Conservation (phyloP, 2,888 invertebrate species). For the Mythimna pallens region DNA sequence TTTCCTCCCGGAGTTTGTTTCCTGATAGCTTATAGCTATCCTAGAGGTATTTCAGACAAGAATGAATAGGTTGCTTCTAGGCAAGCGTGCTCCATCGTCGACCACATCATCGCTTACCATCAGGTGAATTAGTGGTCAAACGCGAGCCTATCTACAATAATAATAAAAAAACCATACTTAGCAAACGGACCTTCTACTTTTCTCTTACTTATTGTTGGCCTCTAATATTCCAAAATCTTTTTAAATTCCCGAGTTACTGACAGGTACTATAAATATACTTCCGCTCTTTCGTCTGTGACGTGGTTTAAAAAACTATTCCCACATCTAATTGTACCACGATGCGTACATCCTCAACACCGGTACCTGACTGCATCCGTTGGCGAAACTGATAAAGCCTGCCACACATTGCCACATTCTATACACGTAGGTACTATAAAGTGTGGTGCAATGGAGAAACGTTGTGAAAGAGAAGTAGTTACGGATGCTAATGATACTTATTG, state of each 20-base stretch:
- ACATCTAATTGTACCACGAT: conserved; percentile 43
- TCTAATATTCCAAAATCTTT: conserved; percentile 3
- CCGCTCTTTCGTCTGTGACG: conserved; percentile 17
- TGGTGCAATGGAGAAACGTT: conserved; percentile 63
- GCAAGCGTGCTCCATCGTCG: too few relatives aligned
- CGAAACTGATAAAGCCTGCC: conserved; percentile 72
- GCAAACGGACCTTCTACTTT: too few relatives aligned
- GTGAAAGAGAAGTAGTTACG: conserved; percentile 46
- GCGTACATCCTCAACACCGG: conserved; percentile 59
- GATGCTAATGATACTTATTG: conserved; percentile 47
- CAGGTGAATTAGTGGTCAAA: too few relatives aligned
- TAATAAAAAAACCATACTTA: too few relatives aligned
- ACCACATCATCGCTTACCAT: too few relatives aligned
- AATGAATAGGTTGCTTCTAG: too few relatives aligned
- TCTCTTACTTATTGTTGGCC: not conserved
- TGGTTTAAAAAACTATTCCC: conserved; percentile 34
- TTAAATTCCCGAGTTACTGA: not conserved
- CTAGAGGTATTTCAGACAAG: too few relatives aligned
- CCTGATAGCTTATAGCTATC: too few relatives aligned
- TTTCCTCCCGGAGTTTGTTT: too few relatives aligned
- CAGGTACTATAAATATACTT: conserved; percentile 27
- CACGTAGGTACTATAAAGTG: conserved; percentile 62
- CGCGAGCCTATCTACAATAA: too few relatives aligned
- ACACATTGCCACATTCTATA: conserved; percentile 70
- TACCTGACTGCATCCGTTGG: conserved; percentile 65